Base-by-base conservation (phyloP, 2,113 vertebrate genomes). In the Sphyrna mokarran region DNA sequence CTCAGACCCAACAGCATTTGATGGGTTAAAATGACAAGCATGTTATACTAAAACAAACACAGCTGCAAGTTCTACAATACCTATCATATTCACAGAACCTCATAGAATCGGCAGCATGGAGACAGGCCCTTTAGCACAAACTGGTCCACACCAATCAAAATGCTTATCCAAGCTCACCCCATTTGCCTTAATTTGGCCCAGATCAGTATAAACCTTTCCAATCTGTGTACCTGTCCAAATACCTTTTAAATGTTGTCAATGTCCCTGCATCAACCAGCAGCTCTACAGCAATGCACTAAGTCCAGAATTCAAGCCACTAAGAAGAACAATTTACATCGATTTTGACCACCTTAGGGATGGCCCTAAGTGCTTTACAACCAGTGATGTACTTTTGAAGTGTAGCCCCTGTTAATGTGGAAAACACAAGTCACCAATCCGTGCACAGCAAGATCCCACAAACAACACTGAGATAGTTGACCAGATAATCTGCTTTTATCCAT, bases 21-120 rank as follows among this genome's bases (percentile, higher is more conserved):
- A 48, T 48, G 94, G 69, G 94, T 95, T 95, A 95, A 95, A 70
- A 37, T 7, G 66, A 63, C 14, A n/a, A 91, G 89, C 33, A 16
- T n/a, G 89, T 13, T 93, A 20, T 48, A 10, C 54, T 43, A 54
- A 95, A 95, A 72, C 69, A 70, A 95, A 72, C 29, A 70, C 94
- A 95, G 68, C 94, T 54, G 69, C 20, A 20, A 9, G 22, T 37
- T 95, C 94, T 43, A 72, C 43, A 72, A 72, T 26, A 29, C 20
- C 43, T 43, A 16, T 11, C 29, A 5, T 48, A 54, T 4, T 54
- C 48, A 54, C 4, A 54, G 48, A 54, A 54, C 5, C 2, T 54
- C 48, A 54, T 5, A 54, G 48, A 54, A 2, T 54, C 48, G 3
- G 5, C 48, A 4, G 48, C 48, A 54, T 4, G 48, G 48, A 54